Conservation (phyloP, 37 sponge, comb jelly and placozoan species). For the Tethya wilhelma region DNA sequence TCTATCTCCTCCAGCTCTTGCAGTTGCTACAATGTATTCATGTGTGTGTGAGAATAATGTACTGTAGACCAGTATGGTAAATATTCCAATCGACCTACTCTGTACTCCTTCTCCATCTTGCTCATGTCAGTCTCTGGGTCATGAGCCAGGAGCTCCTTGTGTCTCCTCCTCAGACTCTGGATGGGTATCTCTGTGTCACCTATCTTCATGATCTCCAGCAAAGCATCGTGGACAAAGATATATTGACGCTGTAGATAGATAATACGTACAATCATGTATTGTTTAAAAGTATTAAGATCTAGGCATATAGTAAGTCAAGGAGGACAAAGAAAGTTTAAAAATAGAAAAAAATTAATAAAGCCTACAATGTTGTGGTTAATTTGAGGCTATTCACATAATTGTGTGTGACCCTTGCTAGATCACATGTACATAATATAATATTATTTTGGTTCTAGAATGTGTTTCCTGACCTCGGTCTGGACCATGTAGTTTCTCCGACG, state of each 20-base stretch:
- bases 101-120: conserved; percentile 23
- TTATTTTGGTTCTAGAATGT: too few species aligned
- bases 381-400: not conserved
- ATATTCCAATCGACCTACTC: conserved; percentile 3
- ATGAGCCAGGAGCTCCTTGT: conserved; percentile 25
- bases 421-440: too few species aligned
- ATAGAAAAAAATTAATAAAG: too few species aligned
- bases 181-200: conserved; percentile 59
- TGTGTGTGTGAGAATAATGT: not conserved
- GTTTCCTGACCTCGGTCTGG: conserved; percentile 80
- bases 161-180: conserved; percentile 20
- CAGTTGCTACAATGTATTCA: conserved; percentile 29
- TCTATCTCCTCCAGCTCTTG: conserved; percentile 30
- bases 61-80: not conserved
- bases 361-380: too few species aligned
- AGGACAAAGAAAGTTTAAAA: too few species aligned
- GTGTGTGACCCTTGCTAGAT: not conserved
- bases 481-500: conserved; percentile 80
- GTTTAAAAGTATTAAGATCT: too few species aligned
- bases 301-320: too few species aligned
- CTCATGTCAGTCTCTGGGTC: conserved; percentile 14
- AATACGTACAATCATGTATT: too few species aligned
- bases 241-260: conserved; percentile 80
- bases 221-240: conserved; percentile 80
- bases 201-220: conserved; percentile 56